phyloP scores from a whole-genome alignment of 2,797 vertebrate genomes.

The Gadopsis marmoratus region DNA sequence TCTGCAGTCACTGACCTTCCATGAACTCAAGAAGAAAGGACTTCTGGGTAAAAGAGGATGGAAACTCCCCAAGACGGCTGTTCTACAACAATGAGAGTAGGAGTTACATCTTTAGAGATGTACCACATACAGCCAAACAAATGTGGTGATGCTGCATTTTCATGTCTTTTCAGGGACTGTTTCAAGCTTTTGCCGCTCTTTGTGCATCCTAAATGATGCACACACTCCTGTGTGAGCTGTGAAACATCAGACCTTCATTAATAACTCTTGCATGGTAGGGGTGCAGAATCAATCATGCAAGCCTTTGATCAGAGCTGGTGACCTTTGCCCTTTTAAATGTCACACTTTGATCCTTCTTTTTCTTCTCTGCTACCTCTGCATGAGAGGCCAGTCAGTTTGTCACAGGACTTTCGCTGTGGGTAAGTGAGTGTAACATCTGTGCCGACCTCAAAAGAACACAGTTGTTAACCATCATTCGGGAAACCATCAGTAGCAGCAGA shows the following conservation, averaged over 20 bases:
- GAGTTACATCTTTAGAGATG: slow-evolving; percentile 15
- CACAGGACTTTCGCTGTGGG: slow-evolving; percentile 11
- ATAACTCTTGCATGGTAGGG: slow-evolving; percentile 37
- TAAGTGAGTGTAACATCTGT: slow-evolving; percentile 44
- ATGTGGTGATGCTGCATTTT: slow-evolving; percentile 30
- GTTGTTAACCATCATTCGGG: slow-evolving; percentile 44
- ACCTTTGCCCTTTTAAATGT: slow-evolving; percentile 79
- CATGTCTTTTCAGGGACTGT: slow-evolving; percentile 2
- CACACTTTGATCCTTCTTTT: slow-evolving; percentile 53
- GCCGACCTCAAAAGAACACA: slow-evolving; percentile 55
- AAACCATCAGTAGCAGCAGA: slow-evolving; percentile 42
- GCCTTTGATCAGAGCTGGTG: slow-evolving; percentile 60
- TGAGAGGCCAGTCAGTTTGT: neutral
- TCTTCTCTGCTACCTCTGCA: neutral
- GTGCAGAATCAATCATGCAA: slow-evolving; percentile 53
- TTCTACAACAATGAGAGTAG: slow-evolving; percentile 10
- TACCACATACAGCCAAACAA: slow-evolving; percentile 14
- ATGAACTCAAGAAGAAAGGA: slow-evolving; percentile 39
- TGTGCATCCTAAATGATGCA: slow-evolving; percentile 32
- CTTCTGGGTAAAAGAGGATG: slow-evolving; percentile 30
- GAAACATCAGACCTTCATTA: slow-evolving; percentile 60
- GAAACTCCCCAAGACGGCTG: slow-evolving; percentile 31
- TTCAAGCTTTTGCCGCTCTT: slow-evolving; percentile 7
- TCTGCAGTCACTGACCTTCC: slow-evolving; percentile 50
- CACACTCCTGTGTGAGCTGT: slow-evolving; percentile 19